These are phyloP conservation scores for Bombycilla garrulus DNA, from an alignment of 2,113 vertebrate species.

Conservation along the genomic window DNA sequence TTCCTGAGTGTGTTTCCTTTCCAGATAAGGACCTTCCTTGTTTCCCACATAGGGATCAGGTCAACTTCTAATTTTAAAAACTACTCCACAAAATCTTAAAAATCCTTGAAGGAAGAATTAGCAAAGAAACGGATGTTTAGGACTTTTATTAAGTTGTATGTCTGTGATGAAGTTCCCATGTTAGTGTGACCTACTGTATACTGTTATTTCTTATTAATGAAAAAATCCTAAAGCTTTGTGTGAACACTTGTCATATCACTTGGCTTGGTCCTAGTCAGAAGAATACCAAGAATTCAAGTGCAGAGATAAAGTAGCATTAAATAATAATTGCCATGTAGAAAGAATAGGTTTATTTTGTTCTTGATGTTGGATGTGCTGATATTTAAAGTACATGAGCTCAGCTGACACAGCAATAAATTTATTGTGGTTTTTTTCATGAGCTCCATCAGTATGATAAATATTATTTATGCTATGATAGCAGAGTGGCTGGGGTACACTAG, in stretches of 20 bases:
- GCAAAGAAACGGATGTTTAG: background rate
- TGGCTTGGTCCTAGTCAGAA: background rate
- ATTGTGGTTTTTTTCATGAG: background rate
- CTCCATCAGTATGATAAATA: background rate
- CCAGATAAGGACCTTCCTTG: background rate
- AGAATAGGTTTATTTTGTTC: background rate
- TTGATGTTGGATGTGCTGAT: background rate
- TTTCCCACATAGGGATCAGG: background rate
- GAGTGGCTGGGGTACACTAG: background rate
- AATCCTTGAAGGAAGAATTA: background rate
- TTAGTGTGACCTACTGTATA: background rate
- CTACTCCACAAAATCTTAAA: background rate
- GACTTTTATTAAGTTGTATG: background rate
- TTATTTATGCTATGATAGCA: background rate
- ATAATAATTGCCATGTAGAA: background rate
- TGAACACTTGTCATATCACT: background rate
- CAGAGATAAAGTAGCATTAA: background rate
- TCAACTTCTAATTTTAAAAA: background rate
- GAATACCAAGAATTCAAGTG: background rate
- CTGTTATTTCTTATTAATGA: background rate
- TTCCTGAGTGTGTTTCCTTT: background rate
- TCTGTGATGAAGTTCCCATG: background rate
- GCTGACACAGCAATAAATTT: background rate
- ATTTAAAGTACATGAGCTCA: background rate
- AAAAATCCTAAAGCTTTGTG: background rate